Evolutionary conservation across 2,797 vertebrate species (phyloP).

Genomic region (Pterois miles): DNA sequence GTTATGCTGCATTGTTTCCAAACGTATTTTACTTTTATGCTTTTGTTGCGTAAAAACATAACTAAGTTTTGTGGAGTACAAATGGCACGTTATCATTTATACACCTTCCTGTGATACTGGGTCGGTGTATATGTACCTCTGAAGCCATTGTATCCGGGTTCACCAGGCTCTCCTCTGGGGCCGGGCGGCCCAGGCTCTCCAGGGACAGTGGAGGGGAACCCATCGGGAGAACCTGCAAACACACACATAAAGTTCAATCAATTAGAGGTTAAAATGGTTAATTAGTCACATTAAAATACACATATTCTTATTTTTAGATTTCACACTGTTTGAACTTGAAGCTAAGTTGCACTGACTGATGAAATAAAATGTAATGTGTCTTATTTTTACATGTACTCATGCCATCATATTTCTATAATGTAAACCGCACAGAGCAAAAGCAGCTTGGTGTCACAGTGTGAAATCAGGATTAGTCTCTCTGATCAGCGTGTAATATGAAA

Average conservation of each 20-base stretch:
- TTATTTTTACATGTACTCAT: neutral
- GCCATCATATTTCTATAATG: neutral
- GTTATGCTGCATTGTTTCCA: too few species aligned
- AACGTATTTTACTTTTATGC: too few species aligned
- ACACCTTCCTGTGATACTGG: neutral
- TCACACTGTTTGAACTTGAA: slow-evolving; percentile 32
- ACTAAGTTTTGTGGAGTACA: too few species aligned
- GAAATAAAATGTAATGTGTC: neutral
- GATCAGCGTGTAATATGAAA: slow-evolving; percentile 14
- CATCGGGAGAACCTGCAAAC: slow-evolving; percentile 3
- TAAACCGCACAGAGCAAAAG: slow-evolving; percentile 19
- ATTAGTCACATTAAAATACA: neutral
- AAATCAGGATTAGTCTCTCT: slow-evolving; percentile 62
- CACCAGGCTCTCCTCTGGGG: slow-evolving; percentile 60
- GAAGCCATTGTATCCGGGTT: slow-evolving; percentile 61
- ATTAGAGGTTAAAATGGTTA: neutral
- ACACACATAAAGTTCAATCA: slow-evolving; percentile 6
- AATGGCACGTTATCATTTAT: too few species aligned
- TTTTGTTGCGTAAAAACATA: too few species aligned
- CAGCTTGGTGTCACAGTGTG: slow-evolving; percentile 49
- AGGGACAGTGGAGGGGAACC: neutral
- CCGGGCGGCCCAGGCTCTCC: slow-evolving; percentile 68
- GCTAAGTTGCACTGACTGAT: slow-evolving; percentile 18
- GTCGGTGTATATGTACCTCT: slow-evolving; percentile 63
- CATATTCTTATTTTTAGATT: neutral